A percentile compares a stretch with the other conserved stretches of the same genome.
These are phyloP conservation scores for Drosophila ohnishii DNA, from an alignment of 1,140 invertebrate genomes.

Conservation along the genomic window DNA sequence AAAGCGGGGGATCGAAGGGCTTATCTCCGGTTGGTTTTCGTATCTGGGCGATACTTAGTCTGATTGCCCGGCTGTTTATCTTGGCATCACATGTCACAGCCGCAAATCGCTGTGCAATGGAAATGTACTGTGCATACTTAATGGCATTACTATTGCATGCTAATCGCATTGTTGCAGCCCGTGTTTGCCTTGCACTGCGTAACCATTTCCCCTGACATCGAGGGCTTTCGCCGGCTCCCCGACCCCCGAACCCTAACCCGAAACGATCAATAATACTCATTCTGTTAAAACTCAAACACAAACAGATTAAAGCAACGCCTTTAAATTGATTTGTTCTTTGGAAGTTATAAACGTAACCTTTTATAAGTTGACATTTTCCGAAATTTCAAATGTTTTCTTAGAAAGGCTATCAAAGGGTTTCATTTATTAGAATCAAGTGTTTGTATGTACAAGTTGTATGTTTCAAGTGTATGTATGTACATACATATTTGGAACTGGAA, in stretches of 20 bases:
- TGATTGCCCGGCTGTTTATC: conserved; percentile 56
- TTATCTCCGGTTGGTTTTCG: conserved; percentile 12
- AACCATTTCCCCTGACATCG: conserved; percentile 18
- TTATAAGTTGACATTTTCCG: background rate
- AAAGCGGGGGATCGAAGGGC: conserved; percentile 6
- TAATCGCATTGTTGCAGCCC: conserved; percentile 44
- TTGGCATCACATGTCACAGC: conserved; percentile 47
- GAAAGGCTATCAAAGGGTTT: background rate
- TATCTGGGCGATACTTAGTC: conserved; percentile 40
- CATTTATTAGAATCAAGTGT: background rate
- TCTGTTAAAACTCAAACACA: conserved; percentile 9
- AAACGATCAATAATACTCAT: conserved; percentile 24
- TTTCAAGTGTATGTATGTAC: no score
- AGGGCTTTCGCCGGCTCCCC: conserved; percentile 9
- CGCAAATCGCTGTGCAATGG: conserved; percentile 40
- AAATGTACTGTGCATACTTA: conserved; percentile 35
- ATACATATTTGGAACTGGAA: no score
- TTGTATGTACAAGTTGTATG: no score
- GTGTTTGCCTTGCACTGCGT: conserved; percentile 35
- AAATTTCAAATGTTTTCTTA: background rate
- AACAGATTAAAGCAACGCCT: conserved; percentile 26
- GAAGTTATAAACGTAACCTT: background rate
- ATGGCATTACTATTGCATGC: conserved; percentile 48
- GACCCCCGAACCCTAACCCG: background rate
- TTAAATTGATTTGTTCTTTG: conserved; percentile 15